phyloP scores from a whole-genome alignment of 2,888 invertebrate species.

The Calephelis perditalis region DNA sequence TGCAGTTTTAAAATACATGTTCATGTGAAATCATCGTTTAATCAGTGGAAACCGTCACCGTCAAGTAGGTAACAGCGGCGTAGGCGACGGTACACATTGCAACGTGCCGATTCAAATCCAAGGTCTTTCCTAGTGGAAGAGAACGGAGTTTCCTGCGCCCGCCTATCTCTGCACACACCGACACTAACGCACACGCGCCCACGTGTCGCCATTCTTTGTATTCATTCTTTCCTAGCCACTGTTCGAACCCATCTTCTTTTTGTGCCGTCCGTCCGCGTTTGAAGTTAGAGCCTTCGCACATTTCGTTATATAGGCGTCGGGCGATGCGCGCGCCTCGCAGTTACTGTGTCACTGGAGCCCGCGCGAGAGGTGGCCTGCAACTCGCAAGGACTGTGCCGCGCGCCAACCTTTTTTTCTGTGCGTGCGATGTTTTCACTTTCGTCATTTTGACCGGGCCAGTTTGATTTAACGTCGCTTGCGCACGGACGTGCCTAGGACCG shows the following conservation, averaged over 20 bases:
- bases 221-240: constrained; percentile 71
- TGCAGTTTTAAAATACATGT: constrained; percentile 33
- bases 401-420: constrained; percentile 73
- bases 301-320: constrained; percentile 74
- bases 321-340: constrained; percentile 71
- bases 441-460: constrained; percentile 78
- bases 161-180: constrained; percentile 73
- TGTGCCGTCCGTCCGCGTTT: constrained; percentile 67
- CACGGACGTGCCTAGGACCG: constrained; percentile 73
- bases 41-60: constrained; percentile 48
- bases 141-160: constrained; percentile 79
- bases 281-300: constrained; percentile 62
- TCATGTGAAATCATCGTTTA: constrained; percentile 56
- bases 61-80: constrained; percentile 69
- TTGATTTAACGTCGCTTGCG: constrained; percentile 75
- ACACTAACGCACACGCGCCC: constrained; percentile 69
- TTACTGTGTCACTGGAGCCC: constrained; percentile 75
- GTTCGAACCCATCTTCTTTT: constrained; percentile 74
- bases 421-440: constrained; percentile 79
- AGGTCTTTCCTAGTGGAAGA: constrained; percentile 80
- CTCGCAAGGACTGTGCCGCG: constrained; percentile 73
- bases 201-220: constrained; percentile 71
- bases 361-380: constrained; percentile 75
- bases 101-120: constrained; percentile 76
- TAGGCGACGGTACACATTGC: constrained; percentile 76